Conservation (phyloP, 2,888 invertebrate species). For the Chrysolina oricalcia region DNA sequence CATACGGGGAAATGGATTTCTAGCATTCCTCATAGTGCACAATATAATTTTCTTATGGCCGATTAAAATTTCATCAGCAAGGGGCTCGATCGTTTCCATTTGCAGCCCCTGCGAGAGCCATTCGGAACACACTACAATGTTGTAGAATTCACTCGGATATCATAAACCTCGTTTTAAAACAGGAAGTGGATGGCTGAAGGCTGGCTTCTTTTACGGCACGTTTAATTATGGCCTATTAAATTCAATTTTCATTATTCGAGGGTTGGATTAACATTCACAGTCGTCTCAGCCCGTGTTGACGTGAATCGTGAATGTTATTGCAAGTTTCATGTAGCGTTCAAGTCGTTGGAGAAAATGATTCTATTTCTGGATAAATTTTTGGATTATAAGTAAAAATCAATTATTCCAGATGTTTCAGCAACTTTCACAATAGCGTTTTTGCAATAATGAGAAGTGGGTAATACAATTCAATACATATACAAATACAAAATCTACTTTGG, state of each 20-base stretch:
- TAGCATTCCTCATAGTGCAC: slow-evolving; percentile 1
- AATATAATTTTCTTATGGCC: slow-evolving; percentile 8
- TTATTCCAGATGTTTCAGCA: no score
- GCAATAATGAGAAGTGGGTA: no score
- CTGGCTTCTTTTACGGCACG: slow-evolving; percentile 5
- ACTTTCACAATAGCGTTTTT: no score
- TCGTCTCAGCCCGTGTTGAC: neutral
- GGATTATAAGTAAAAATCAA: no score
- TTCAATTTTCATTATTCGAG: neutral
- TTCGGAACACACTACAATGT: slow-evolving; percentile 5
- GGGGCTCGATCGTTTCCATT: neutral
- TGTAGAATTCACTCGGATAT: slow-evolving; percentile 3
- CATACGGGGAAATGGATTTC: neutral
- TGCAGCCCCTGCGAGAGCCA: neutral
- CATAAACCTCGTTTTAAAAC: slow-evolving; percentile 7
- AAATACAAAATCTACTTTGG: no score
- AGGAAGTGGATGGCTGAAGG: slow-evolving; percentile 11
- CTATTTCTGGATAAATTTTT: neutral
- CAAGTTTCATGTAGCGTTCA: neutral
- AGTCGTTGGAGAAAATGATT: neutral
- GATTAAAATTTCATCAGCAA: slow-evolving; percentile 14
- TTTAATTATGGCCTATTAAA: slow-evolving; percentile 16
- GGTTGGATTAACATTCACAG: slow-evolving; percentile 2
- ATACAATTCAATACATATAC: no score
- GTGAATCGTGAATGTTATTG: neutral